Evolutionary conservation across 2,888 invertebrate genomes (phyloP).

Genomic region (Chaetoderma sp.): DNA sequence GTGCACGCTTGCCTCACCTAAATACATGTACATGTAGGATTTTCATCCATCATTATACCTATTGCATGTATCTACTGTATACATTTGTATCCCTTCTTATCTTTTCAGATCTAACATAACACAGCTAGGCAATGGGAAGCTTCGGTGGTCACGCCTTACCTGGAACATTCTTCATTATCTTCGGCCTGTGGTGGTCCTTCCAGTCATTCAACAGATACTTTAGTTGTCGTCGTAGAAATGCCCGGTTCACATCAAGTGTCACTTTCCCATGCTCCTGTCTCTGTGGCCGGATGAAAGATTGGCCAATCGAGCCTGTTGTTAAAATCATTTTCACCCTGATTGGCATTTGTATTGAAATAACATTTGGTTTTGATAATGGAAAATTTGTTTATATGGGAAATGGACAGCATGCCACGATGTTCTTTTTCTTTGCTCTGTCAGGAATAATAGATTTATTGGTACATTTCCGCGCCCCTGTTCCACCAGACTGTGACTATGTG

Average conservation of each 20-base stretch:
- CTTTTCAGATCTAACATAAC: not conserved
- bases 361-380: slow-evolving; percentile 65
- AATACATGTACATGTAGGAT: too few species aligned
- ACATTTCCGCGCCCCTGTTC: slow-evolving; percentile 62
- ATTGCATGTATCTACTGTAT: too few species aligned
- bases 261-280: slow-evolving; percentile 51
- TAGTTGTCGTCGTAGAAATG: slow-evolving; percentile 41
- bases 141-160: slow-evolving; percentile 71
- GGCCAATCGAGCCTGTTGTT: slow-evolving; percentile 52
- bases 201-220: slow-evolving; percentile 56
- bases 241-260: slow-evolving; percentile 44
- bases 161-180: slow-evolving; percentile 67
- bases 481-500: slow-evolving; percentile 69
- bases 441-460: slow-evolving; percentile 69
- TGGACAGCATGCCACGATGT: slow-evolving; percentile 73
- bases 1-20: too few species aligned
- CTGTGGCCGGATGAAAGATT: slow-evolving; percentile 43
- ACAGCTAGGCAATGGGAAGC: slow-evolving; percentile 63
- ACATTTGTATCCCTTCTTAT: too few species aligned
- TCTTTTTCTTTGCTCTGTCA: slow-evolving; percentile 71
- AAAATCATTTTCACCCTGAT: slow-evolving; percentile 52
- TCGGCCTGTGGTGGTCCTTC: slow-evolving; percentile 62
- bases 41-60: too few species aligned
- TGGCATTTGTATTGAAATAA: slow-evolving; percentile 65
- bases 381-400: slow-evolving; percentile 67